Base-by-base conservation (phyloP, 2,113 vertebrate genomes). In the Choloepus hoffmanni region DNA sequence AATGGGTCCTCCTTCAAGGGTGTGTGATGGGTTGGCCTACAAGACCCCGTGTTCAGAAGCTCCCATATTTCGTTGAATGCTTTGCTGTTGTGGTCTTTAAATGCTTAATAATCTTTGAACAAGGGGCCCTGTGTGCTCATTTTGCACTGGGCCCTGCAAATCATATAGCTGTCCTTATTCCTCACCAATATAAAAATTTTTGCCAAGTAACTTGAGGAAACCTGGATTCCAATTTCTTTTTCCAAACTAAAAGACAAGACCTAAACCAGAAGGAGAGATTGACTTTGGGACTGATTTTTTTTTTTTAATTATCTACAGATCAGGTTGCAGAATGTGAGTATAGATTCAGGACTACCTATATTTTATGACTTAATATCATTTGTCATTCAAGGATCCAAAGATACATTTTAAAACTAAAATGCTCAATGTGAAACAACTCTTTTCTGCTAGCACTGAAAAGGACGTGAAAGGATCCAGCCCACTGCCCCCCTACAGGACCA, bases 351-450 rank as follows among this genome's bases (percentile, higher is more conserved):
- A 36, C 10, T 4, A 15, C 2, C 2, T 24, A 21, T 12, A 15
- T 36, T 45, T 76, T 5, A 24, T 28, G 55, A 45, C n/a, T 45
- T 21, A 9, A 45, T 23, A 55, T 68, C 26, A 68, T 26, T 40
- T 82, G 14, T 45, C 24, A 2, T n/a, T 4, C 18, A 65, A 89
- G 21, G 60, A 48, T 11, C n/a, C n/a, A 19, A n/a, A 10, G 28
- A 23, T 24, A 6, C 19, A 15, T 92, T 68, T 67, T 28, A 50
- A 79, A 73, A 26, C 28, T 45, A 28, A 65, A 85, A 18, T 43
- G 21, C 14, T 40, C 36, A 23, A 43, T 60, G 40, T 0, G 1
- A 2, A 91, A 33, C 1, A 0, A 53, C 4, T 7, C 0, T 12
- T 33, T 8, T 36, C 70, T 6, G 50, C 16, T 21, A n/a, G 36